phyloP scores from a whole-genome alignment of 2,888 invertebrate genomes.

The Cerceris rybyensis region DNA sequence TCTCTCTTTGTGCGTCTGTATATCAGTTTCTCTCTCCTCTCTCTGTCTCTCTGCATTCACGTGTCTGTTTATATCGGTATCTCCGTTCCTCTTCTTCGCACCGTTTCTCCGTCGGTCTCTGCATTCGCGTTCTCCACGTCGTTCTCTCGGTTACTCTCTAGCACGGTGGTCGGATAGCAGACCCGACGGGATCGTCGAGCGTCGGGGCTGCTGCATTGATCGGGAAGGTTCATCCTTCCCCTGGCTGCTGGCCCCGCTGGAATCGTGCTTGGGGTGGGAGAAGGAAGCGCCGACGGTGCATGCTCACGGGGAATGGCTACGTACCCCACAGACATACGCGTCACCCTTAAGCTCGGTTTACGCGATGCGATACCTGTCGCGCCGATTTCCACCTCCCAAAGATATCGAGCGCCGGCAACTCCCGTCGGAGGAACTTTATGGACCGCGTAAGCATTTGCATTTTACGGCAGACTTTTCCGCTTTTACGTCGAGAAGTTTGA shows the following conservation, averaged over 20 bases:
- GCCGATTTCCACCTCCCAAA: neutral
- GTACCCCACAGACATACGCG: constrained; percentile 50
- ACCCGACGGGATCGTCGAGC: constrained; percentile 71
- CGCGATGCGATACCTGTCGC: constrained; percentile 38
- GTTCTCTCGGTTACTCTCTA: constrained; percentile 22
- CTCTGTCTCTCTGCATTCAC: neutral
- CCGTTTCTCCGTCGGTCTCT: neutral
- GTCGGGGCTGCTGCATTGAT: constrained; percentile 78
- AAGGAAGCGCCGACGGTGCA: constrained; percentile 21
- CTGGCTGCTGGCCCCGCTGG: constrained; percentile 26
- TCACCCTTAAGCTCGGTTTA: constrained; percentile 57
- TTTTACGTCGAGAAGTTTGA: too few species aligned
- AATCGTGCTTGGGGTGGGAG: constrained; percentile 46
- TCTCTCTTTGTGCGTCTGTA: neutral
- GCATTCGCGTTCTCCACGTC: neutral
- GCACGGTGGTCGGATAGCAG: constrained; percentile 41
- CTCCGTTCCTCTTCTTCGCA: neutral
- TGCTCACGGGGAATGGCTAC: constrained; percentile 28
- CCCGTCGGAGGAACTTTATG: too few species aligned
- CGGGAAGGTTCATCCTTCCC: constrained; percentile 71
- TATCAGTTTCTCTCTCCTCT: neutral
- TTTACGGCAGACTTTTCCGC: too few species aligned
- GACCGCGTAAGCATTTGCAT: too few species aligned
- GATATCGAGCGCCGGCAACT: neutral
- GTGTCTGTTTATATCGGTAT: constrained; percentile 18